Evolutionary conservation across 2,113 vertebrate species (phyloP).

Genomic region (Bungarus multicinctus): DNA sequence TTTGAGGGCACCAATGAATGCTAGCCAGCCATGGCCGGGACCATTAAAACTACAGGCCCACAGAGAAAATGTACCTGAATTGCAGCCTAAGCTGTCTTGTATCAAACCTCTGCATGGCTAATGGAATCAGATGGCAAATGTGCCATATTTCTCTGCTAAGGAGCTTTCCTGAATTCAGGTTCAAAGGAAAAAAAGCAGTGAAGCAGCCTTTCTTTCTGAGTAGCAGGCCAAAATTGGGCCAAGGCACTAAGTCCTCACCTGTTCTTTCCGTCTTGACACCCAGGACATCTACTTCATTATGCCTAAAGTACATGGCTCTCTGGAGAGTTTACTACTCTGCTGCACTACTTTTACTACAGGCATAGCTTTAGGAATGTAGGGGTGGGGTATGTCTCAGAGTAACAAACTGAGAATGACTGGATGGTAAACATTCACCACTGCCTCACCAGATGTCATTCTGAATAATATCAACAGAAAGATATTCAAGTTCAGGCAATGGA

Average conservation of each 20-base stretch:
- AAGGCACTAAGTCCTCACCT: background rate
- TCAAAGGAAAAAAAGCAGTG: background rate
- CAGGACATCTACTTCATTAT: background rate
- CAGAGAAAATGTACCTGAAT: background rate
- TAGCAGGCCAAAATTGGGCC: background rate
- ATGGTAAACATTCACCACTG: background rate
- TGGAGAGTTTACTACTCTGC: background rate
- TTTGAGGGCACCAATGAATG: background rate
- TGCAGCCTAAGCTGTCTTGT: background rate
- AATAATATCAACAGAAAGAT: background rate
- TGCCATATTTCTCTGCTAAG: background rate
- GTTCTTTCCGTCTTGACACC: background rate
- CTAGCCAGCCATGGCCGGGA: background rate
- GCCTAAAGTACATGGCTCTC: background rate
- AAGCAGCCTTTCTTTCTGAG: background rate
- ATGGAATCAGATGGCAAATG: background rate
- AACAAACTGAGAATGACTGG: background rate
- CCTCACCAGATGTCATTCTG: background rate
- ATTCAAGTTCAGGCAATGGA: background rate
- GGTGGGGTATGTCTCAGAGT: background rate
- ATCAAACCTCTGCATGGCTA: background rate
- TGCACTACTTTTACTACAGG: background rate
- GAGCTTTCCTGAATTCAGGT: background rate
- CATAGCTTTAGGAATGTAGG: background rate
- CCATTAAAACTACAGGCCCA: background rate